phyloP scores from a whole-genome alignment of 2,888 invertebrate species.

The Eupithecia subfuscata region DNA sequence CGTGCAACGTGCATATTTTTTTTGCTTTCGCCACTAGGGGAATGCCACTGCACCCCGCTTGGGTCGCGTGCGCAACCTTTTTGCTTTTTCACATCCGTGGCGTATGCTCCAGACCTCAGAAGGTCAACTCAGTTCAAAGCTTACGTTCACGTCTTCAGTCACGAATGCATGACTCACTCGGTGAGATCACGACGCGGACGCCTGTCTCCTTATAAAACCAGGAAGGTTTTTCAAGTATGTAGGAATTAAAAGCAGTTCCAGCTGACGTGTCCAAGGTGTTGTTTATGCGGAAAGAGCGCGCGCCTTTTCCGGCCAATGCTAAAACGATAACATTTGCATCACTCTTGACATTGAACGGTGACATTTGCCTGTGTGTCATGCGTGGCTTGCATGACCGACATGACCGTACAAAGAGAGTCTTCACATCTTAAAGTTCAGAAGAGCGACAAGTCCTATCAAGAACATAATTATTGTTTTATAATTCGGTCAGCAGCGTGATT shows the following conservation, averaged over 20 bases:
- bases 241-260: conserved; percentile 49
- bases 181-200: conserved; percentile 69
- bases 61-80: conserved; percentile 70
- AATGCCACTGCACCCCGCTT: conserved; percentile 64
- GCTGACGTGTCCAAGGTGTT: conserved; percentile 47
- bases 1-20: conserved; percentile 78
- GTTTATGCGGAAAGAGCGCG: conserved; percentile 51
- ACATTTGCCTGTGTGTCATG: conserved; percentile 40
- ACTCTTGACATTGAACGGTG: conserved; percentile 55
- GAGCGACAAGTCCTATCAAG: not conserved
- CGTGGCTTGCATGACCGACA: not conserved
- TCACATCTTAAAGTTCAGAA: not conserved
- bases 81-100: conserved; percentile 69
- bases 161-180: conserved; percentile 70
- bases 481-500: conserved; percentile 39
- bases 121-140: conserved; percentile 73
- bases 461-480: conserved; percentile 10
- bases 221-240: conserved; percentile 40
- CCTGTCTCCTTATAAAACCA: conserved; percentile 57
- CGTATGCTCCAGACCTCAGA: conserved; percentile 65
- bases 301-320: conserved; percentile 54
- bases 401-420: not conserved
- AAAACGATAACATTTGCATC: conserved; percentile 52
- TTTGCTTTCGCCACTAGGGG: conserved; percentile 56
- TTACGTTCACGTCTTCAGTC: conserved; percentile 59